Base-by-base conservation (phyloP, 2,113 vertebrate genomes). In the Oplegnathus fasciatus region DNA sequence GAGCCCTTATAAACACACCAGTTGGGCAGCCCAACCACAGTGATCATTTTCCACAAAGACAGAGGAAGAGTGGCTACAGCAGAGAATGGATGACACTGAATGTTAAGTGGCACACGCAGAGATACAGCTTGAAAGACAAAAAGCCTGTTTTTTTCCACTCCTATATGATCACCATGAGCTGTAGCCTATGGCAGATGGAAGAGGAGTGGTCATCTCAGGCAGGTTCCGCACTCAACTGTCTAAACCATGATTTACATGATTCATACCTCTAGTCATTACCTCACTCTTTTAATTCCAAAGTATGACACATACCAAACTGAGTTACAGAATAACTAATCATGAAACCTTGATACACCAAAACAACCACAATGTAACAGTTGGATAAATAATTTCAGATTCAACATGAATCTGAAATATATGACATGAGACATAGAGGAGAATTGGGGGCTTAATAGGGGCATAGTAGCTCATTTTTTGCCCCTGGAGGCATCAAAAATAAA, bases 1-100 rank as follows among this genome's bases (percentile, higher is more conserved):
- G 93, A 89, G 60, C 67, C 81, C 82, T 67, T 83, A 80, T 30
- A 68, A 91, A 80, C 81, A 78, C 70, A 81, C 52, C 80, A 86
- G 67, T 86, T 85, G 68, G 64, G 75, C 58, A 60, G 67, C 42
- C 32, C 26, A 78, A 62, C n/a, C 46, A 70, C 75, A 44, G 50
- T 69, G 34, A 80, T 75, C 50, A 75, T 76, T 61, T 78, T 50
- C 20, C 77, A 34, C 69, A 78, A 75, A 78, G 34, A 65, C 20
- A 72, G 30, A 68, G 24, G 4, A 46, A 50, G 28, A 62, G n/a
- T 48, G 60, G 26, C 26, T 32, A n/a, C 20, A 46, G 18, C 54
- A 64, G 64, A 57, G 20, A 74, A 48, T 50, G 52, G 70, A 55
- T 42, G 32, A 55, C 10, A 60, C 18, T 15, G 37, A 17, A 4